Evolutionary conservation across 2,113 vertebrate species (phyloP).

Genomic region (Tachysurus fulvidraco): DNA sequence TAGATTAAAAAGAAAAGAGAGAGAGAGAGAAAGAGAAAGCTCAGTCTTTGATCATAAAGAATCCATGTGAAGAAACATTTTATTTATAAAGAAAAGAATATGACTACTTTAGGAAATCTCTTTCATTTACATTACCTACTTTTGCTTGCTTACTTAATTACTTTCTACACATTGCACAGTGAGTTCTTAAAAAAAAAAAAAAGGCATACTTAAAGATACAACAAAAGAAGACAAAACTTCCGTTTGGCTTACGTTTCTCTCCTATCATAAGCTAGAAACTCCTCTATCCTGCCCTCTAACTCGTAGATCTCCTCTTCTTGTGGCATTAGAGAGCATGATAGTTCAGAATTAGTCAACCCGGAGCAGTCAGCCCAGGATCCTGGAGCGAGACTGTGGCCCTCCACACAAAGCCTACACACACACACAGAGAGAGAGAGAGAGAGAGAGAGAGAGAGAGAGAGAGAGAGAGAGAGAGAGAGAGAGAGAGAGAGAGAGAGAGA

Average conservation of each 20-base stretch:
- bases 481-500: slow-evolving; percentile 24
- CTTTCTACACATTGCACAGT: not conserved
- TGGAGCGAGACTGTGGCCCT: slow-evolving; percentile 72
- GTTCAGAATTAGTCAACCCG: slow-evolving; percentile 35
- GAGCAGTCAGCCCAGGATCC: slow-evolving; percentile 46
- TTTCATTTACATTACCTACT: not conserved
- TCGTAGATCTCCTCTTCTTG: slow-evolving; percentile 82
- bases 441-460: not conserved
- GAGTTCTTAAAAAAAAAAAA: not conserved
- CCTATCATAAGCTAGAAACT: slow-evolving; percentile 82
- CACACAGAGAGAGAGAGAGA: slow-evolving; percentile 36
- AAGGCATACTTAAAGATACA: not conserved
- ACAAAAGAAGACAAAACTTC: not conserved
- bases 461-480: not conserved
- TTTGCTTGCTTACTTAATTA: not conserved
- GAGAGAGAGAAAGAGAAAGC: not conserved
- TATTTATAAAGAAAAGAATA: not conserved
- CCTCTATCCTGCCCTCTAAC: slow-evolving; percentile 80
- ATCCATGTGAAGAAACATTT: not conserved
- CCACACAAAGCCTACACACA: slow-evolving; percentile 79
- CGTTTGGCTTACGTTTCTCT: slow-evolving; percentile 73
- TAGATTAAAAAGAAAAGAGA: too few relatives aligned
- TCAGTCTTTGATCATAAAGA: not conserved
- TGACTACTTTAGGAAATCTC: not conserved
- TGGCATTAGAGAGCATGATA: slow-evolving; percentile 54